Evolutionary conservation across 2,797 vertebrate genomes (phyloP).

Genomic region (Orientallactaga sibirica): DNA sequence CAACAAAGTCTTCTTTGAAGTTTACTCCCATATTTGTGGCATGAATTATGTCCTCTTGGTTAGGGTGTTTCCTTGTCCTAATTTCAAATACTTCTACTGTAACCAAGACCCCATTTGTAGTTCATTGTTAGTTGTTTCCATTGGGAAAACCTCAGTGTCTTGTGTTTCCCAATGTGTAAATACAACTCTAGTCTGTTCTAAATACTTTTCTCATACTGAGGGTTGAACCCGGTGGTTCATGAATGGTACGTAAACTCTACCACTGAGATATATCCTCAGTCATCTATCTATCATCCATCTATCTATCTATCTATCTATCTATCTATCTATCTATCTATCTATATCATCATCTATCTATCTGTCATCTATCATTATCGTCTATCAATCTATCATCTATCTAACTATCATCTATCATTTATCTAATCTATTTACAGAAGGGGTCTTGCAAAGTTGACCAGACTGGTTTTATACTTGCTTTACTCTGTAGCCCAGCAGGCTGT

Average conservation of each 20-base stretch:
- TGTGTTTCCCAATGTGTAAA: neutral
- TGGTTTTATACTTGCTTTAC: neutral
- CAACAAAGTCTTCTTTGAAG: constrained; percentile 37
- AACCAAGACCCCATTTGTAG: neutral
- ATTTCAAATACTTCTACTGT: constrained; percentile 47
- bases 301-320: neutral
- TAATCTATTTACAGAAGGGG: neutral
- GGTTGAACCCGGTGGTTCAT: neutral
- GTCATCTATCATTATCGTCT: no score
- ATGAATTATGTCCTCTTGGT: constrained; percentile 11
- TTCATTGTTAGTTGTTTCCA: neutral
- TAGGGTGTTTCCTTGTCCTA: constrained; percentile 16
- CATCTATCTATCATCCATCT: no score
- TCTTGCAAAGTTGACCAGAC: neutral
- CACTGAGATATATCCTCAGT: no score
- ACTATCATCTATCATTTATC: neutral
- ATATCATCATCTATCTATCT: no score
- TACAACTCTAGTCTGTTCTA: neutral
- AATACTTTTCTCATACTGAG: neutral
- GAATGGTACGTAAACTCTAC: neutral
- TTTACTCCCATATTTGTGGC: constrained; percentile 21
- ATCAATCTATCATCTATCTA: neutral
- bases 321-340: no score
- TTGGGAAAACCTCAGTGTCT: neutral
- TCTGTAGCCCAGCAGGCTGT: neutral